Conservation (phyloP, 2,113 vertebrate genomes). For the Micronycteris hirsuta region DNA sequence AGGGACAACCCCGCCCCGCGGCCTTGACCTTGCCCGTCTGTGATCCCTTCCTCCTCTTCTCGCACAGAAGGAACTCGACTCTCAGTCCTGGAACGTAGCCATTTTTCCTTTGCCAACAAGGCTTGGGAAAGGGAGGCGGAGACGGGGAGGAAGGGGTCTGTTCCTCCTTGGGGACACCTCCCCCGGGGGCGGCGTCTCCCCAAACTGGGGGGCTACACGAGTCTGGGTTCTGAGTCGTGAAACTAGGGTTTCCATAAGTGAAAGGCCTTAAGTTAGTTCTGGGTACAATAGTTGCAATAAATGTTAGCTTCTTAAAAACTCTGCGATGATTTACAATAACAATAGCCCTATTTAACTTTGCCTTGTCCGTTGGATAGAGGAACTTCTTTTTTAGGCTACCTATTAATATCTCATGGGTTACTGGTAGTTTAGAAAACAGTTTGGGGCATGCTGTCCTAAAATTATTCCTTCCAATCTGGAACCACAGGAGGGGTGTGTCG, state of each 20-base stretch:
- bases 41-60: background rate
- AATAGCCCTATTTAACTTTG: background rate
- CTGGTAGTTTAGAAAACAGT: background rate
- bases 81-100: background rate
- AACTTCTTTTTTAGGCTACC: background rate
- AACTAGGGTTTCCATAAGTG: background rate
- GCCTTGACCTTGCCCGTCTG: too few relatives aligned
- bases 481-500: background rate
- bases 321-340: background rate
- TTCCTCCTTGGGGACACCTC: background rate
- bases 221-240: background rate
- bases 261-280: background rate
- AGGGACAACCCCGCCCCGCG: too few relatives aligned
- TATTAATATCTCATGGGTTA: background rate
- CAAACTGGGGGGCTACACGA: background rate
- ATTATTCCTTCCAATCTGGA: background rate
- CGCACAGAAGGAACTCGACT: background rate
- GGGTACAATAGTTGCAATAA: background rate
- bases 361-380: background rate
- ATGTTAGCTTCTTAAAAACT: background rate
- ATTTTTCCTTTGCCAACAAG: background rate
- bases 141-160: background rate
- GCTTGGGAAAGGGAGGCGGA: background rate
- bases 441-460: background rate
- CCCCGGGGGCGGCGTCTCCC: background rate